Percentiles rank a stretch among this genome's conserved stretches.
phyloP scores from a whole-genome alignment of 1,140 invertebrate genomes.

The Idris sp. region DNA sequence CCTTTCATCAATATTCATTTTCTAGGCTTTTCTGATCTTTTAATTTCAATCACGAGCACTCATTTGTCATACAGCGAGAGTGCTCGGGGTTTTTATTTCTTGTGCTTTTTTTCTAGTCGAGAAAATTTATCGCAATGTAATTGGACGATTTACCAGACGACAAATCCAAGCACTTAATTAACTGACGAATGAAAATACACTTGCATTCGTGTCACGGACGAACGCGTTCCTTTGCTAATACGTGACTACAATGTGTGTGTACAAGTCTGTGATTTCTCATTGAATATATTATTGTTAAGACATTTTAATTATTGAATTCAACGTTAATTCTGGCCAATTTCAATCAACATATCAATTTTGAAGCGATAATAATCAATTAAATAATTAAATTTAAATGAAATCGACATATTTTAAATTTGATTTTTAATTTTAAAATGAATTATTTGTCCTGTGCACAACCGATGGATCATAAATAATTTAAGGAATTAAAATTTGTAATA shows the following conservation, averaged over 20 bases:
- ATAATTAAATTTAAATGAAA: too few species aligned
- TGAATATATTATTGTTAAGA: too few species aligned
- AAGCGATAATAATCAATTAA: too few species aligned
- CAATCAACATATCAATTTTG: too few species aligned
- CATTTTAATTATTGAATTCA: too few species aligned
- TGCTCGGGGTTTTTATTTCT: too few species aligned
- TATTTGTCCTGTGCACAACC: too few species aligned
- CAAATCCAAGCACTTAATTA: conserved; percentile 34
- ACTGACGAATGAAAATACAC: conserved; percentile 21
- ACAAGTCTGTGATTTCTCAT: conserved; percentile 10
- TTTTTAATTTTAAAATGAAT: too few species aligned
- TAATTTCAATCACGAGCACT: conserved; percentile 1
- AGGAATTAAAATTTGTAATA: too few species aligned
- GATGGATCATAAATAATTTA: too few species aligned
- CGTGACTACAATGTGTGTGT: conserved; percentile 11
- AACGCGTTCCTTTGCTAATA: conserved; percentile 27
- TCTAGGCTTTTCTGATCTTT: conserved; percentile 5
- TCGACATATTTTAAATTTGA: too few species aligned
- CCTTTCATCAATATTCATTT: conserved; percentile 14
- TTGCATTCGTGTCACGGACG: conserved; percentile 51
- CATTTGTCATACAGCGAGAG: conserved; percentile 21
- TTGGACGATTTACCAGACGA: conserved; percentile 22
- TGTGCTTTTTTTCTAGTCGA: conserved; percentile 1
- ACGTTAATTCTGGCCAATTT: too few species aligned
- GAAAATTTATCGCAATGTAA: conserved; percentile 32